Evolutionary conservation across 2,797 vertebrate species (phyloP).

Genomic region (Anomalospiza imberbis): DNA sequence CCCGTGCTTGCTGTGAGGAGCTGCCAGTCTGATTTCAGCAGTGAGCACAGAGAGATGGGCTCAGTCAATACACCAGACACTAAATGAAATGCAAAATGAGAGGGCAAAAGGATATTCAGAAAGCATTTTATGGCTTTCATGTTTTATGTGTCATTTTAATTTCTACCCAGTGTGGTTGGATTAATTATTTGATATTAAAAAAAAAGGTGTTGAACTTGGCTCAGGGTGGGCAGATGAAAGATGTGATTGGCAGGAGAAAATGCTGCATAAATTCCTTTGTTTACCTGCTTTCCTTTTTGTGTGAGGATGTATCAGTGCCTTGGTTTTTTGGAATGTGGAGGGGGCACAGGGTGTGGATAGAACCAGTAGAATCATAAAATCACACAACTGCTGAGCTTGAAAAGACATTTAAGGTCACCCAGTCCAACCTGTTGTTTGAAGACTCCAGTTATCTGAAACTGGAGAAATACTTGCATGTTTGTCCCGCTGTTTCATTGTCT

Average conservation of each 20-base stretch:
- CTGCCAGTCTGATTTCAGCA: neutral
- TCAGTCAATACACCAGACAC: neutral
- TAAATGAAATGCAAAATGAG: neutral
- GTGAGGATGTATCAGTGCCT: neutral
- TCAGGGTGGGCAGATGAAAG: neutral
- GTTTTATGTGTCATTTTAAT: neutral
- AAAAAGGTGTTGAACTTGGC: neutral
- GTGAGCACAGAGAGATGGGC: neutral
- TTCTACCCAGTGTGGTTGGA: neutral
- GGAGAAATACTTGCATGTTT: neutral
- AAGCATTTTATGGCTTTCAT: neutral
- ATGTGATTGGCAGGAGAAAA: neutral
- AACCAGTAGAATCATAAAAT: neutral
- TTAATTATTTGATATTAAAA: neutral
- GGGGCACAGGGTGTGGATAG: neutral
- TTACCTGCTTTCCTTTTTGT: neutral
- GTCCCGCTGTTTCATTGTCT: neutral
- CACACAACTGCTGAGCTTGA: neutral
- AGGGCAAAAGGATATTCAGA: neutral
- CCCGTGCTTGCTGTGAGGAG: neutral
- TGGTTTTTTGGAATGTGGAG: neutral
- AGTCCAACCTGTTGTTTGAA: neutral
- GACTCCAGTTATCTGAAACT: neutral
- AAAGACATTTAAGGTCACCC: neutral
- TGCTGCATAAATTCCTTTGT: neutral